Evolutionary conservation across 2,113 vertebrate species (phyloP).

Genomic region (Xerus inauris): DNA sequence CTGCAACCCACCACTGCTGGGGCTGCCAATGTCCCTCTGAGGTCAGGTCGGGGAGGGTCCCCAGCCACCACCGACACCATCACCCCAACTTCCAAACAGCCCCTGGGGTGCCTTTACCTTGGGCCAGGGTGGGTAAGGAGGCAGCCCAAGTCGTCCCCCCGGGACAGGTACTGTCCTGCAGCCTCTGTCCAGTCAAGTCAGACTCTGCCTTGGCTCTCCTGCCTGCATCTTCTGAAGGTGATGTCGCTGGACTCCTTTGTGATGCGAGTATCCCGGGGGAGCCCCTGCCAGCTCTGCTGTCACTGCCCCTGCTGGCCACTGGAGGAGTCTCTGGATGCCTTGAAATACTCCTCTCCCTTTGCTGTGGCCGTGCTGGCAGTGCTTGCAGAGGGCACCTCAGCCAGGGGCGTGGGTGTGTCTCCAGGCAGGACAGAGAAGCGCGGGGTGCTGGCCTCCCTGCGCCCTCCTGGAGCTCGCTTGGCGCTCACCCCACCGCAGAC

Average conservation of each 20-base stretch:
- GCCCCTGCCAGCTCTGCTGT: no score
- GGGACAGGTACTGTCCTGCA: accelerated
- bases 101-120: not conserved
- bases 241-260: not conserved
- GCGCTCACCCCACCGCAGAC: no score
- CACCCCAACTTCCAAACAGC: accelerated
- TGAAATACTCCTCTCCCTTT: accelerated
- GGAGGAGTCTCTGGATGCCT: accelerated
- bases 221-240: accelerated
- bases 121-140: accelerated
- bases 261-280: not conserved
- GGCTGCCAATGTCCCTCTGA: not conserved
- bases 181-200: no score
- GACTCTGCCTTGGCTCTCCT: no score
- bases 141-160: accelerated
- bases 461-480: no score
- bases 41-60: not conserved
- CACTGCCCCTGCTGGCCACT: accelerated
- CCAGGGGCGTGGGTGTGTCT: no score
- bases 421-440: no score
- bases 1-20: not conserved
- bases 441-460: no score
- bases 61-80: accelerated
- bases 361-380: no score
- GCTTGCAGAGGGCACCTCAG: no score